Evolutionary conservation across 2,113 vertebrate genomes (phyloP), one percentile per base, ranked within the genome.

Genomic region (Solea senegalensis): DNA sequence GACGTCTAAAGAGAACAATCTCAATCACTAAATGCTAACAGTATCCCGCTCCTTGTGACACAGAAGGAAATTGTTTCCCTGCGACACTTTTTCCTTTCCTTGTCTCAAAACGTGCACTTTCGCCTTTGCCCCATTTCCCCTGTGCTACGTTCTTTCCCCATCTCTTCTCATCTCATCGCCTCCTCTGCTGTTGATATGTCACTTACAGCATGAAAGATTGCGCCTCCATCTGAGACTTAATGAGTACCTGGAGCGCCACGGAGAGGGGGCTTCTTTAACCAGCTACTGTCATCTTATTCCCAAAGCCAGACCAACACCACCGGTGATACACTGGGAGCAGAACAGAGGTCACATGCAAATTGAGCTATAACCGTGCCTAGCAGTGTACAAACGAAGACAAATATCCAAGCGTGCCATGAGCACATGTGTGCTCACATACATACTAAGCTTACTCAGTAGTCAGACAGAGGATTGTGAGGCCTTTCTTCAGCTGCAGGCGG

Each of bases 401-500:
- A 80, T 85, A 52, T 56, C 68, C 57, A 81, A 68, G 65, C n/a
- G 12, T 12, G n/a, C 52, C 67, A 45, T 9, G 28, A 74, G 61
- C 55, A 55, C 67, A 64, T 59, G 74, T 65, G 61, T 43, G 41
- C 55, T 56, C 16, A 40, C 52, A 73, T 59, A 62, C 58, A 71
- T 54, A 56, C 28, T 14, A 69, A 57, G 21, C 43, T 51, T 27
- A 34, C 53, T 48, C 14, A 14, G 77, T 60, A 62, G 58, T 69
- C 65, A 74, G 65, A 72, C 44, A 78, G 56, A 76, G 72, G 74
- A 51, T 11, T 27, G 49, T 65, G 64, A 66, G 55, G 82, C 77
- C 72, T 75, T 72, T 73, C 57, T 61, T 75, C 60, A 73, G 83
- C 86, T 87, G 72, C 44, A 64, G 86, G 87, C 88, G 0, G n/a